Evolutionary conservation across 2,797 vertebrate species (phyloP).

Genomic region (Rallus crepitans): DNA sequence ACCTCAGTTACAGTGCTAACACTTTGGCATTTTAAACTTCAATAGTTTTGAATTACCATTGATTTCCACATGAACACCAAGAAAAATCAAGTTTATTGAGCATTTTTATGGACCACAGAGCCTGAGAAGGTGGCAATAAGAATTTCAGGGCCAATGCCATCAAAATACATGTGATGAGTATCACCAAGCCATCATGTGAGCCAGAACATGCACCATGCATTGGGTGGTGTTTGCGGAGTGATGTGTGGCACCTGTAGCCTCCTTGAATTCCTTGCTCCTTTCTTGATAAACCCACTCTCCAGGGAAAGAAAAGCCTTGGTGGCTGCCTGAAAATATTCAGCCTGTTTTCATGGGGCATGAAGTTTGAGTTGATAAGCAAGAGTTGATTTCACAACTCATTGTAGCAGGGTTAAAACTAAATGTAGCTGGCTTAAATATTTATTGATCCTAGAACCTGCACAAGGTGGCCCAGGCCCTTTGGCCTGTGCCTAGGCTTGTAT

Average conservation of each 20-base stretch:
- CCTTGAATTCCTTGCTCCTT: background rate
- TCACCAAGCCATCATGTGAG: background rate
- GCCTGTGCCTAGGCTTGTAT: background rate
- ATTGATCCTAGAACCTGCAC: background rate
- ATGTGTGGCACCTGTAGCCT: fast-evolving
- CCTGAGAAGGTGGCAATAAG: background rate
- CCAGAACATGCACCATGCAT: background rate
- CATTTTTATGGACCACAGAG: background rate
- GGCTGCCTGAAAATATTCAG: background rate
- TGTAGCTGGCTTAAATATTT: background rate
- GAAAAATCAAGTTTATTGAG: background rate
- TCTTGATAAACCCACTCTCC: background rate
- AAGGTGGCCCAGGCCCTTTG: too few relatives aligned
- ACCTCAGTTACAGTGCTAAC: background rate
- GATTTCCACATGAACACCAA: background rate
- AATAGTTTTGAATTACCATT: background rate
- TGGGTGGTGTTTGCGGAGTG: background rate
- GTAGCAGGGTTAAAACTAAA: background rate
- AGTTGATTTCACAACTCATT: background rate
- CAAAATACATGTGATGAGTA: background rate
- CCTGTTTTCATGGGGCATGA: background rate
- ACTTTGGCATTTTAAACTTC: background rate
- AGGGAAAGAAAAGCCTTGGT: background rate
- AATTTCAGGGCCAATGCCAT: background rate
- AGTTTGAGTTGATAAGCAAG: background rate